Base-by-base conservation (phyloP, 92 coral and sea anemone genomes). In the Virgularia gustaviana region DNA sequence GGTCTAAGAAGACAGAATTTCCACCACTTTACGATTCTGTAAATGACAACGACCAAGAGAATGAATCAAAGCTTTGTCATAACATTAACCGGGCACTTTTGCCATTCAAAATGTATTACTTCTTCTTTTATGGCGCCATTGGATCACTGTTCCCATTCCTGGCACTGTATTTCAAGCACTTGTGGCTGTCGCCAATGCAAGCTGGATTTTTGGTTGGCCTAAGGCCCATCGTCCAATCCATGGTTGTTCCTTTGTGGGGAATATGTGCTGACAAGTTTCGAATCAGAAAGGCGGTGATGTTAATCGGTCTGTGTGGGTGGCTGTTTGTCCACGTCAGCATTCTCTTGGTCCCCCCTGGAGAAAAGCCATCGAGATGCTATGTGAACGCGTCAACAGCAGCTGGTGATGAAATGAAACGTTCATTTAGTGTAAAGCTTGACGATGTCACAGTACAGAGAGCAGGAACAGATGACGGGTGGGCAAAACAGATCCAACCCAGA, bases 11-110 rank as follows among this genome's bases (percentile, higher is more conserved):
- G 3, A 27, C 32, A 33, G 61, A 68, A 1, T 54, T 68, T 9
- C 75, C 75, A 49, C 75, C 75, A 8, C 61, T 68, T 49, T 68
- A 68, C 32, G 75, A 68, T 29, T 68, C 75, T 27, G 75, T 68
- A 16, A 68, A 49, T 33, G 54, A 61, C 43, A 68, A 68, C 47
- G 75, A 68, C 20, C 16, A 22, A 1, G 60, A 68, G 10, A 55
- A 20, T 43, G 51, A 49, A 12, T 11, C 28, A 19, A 44, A 15
- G 23, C 47, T 38, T 0, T 68, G 75, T 33, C 38, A 34, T 16
- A 30, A 18, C 10, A 49, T 68, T 23, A 49, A 68, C 51, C 75
- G 75, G 7, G 2, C 28, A 7, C 36, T 68, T 20, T 49, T 68
- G 47, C 75, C 75, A 19, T 68, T 47, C 25, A 68, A 68, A 68